Evolutionary conservation across 1,140 invertebrate species (phyloP), one percentile per base, ranked within the genome.

Genomic region (Sycophaga agraensis): DNA sequence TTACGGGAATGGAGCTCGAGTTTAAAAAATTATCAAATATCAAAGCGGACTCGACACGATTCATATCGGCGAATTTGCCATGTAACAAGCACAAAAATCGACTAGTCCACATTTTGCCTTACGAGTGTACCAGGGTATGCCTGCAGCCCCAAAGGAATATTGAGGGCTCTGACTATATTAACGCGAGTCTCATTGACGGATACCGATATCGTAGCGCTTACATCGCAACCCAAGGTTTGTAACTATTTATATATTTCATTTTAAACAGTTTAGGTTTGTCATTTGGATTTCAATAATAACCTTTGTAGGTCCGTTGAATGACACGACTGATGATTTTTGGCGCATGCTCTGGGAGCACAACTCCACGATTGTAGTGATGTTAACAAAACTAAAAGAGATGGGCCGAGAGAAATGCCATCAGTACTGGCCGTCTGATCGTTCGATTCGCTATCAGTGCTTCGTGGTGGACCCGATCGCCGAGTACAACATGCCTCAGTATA

Each of bases 331-430:
- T 68, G 97, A 99, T 75, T 96, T 99, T 71, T 99, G 98, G 98
- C 85, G 97, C 64, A 99, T 99, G 97, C 82, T 99, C n/a, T 99
- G 97, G 97, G 97, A 99, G 76, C 96, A 99, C 75, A 99, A 99
- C 79, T 98, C 96, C 0, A 98, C 95, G 5, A 99, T 99, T 76
- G 91, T 99, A 35, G 97, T 99, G 9, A 99, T 99, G 96, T 82
- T 99, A 35, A 99, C 96, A 4, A 98, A 98, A 80, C 84, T 97
- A 17, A 93, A 97, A 76, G 96, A 98, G 83, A 95, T 97, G 91
- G 95, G 96, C 63, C 84, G 94, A 74, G 96, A 98, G 79, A 98
- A 98, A 82, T 98, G 97, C 75, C 93, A 96, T 76, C 95, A 98
- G 73, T 99, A 99, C 76, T 99, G 98, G 98, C 98, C 98, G 0